Evolutionary conservation across 2,113 vertebrate genomes (phyloP), one percentile per base, ranked within the genome.

Genomic region (Sardina pilchardus): DNA sequence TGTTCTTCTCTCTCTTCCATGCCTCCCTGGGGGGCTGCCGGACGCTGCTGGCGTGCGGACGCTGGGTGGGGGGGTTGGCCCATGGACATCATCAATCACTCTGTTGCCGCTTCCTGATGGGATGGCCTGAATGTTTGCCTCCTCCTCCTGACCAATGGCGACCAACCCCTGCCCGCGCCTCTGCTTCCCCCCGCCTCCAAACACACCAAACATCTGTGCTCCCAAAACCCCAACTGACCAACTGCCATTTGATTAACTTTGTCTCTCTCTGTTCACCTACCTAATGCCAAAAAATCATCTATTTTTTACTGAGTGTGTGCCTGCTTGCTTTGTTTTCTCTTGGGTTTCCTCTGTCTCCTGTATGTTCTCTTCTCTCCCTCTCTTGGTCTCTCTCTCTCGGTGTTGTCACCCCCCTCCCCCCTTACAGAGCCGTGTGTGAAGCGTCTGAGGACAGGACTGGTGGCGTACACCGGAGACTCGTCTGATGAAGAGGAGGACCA

Each of bases 401-500:
- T 48, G 75, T 36, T 26, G 10, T 81, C 78, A 47, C 34, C 83
- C 39, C 84, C n/a, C n/a, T n/a, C n/a, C n/a, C 26, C 89, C 26
- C 80, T 48, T 91, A 56, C 95, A 98, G 98, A 97, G 91, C 95
- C 96, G 34, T 89, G 95, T 87, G 93, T 92, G 4, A 99, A 99
- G 94, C 96, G 97, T 91, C 88, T 96, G 87, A 97, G 96, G 94
- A 95, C 96, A 0, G 92, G 96, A 24, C 95, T 99, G 88, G 98
- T 99, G 71, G 96, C 97, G 0, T 99, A 99, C 39, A 81, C 96
- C 0, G 97, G 97, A 4, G 97, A 99, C 87, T 99, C 97, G 0
- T 99, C 97, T 0, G 98, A 99, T n/a, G 98, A 99, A 95, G 98
- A 99, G 88, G 98, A 99, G 81, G 98, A 99, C 36, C 97, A 97